Percentiles rank a stretch among this genome's conserved stretches.
Evolutionary conservation across 37 sponge, comb jelly and placozoan species (phyloP).

Genomic region (Haliclona indistincta): DNA sequence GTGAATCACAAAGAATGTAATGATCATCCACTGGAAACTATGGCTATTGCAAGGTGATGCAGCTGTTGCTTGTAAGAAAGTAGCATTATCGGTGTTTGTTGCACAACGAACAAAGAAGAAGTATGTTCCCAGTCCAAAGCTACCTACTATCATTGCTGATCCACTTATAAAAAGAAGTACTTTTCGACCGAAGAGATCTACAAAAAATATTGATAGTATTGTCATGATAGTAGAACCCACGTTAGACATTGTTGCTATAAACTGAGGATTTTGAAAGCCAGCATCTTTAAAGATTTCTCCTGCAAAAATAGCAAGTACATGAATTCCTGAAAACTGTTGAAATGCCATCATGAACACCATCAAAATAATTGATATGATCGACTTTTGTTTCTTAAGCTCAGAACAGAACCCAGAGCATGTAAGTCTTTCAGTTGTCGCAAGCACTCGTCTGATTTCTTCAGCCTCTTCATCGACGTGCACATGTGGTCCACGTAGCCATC

Average conservation of each 20-base stretch:
- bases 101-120: constrained; percentile 25
- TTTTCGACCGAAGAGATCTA: constrained; percentile 70
- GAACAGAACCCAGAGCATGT: neutral
- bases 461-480: neutral
- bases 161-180: constrained; percentile 48
- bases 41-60: too few relatives aligned
- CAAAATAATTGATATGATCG: neutral
- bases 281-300: constrained; percentile 40
- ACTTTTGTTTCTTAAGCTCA: neutral
- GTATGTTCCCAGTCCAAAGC: constrained; percentile 33
- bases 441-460: neutral
- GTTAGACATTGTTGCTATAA: constrained; percentile 27
- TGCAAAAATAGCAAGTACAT: constrained; percentile 66
- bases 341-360: constrained; percentile 60
- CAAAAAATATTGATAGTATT: constrained; percentile 47
- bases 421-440: neutral
- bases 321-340: constrained; percentile 84
- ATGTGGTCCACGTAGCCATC: constrained; percentile 44
- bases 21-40: too few relatives aligned
- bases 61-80: too few relatives aligned
- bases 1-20: constrained; percentile 32
- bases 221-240: constrained; percentile 61
- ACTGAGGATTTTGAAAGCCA: constrained; percentile 1
- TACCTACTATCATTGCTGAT: constrained; percentile 43
- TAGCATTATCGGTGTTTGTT: neutral